Conservation (phyloP, 2,888 invertebrate genomes). For the Nomada hirtipes region DNA sequence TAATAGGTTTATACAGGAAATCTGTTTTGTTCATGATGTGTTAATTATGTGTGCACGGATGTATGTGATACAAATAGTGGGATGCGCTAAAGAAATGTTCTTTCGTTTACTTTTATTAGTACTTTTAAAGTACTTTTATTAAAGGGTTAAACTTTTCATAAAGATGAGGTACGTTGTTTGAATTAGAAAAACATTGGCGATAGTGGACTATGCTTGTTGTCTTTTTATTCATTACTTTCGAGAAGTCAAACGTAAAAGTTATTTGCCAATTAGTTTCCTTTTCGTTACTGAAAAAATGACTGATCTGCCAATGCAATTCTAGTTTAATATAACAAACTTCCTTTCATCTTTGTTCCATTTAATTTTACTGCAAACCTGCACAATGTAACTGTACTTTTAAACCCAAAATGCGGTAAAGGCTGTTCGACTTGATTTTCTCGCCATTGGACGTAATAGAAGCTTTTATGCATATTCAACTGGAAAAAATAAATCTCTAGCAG, state of each 20-base stretch:
- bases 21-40: constrained; percentile 25
- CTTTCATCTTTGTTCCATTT: not conserved
- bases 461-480: not conserved
- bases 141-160: not conserved
- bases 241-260: not conserved
- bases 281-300: not conserved
- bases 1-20: not conserved
- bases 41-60: constrained; percentile 29
- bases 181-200: not conserved
- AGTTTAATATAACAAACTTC: not conserved
- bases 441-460: not conserved
- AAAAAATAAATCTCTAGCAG: not conserved
- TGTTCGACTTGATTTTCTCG: not conserved
- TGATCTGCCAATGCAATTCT: constrained; percentile 4
- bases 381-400: not conserved
- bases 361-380: not conserved
- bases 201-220: not conserved
- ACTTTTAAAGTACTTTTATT: not conserved
- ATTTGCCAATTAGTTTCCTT: not conserved
- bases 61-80: constrained; percentile 27
- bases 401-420: not conserved
- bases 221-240: not conserved
- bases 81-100: constrained; percentile 4
- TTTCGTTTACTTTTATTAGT: constrained; percentile 4
- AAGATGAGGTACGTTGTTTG: not conserved